Evolutionary conservation across 2,888 invertebrate species (phyloP).

Genomic region (Leptopilina drosophilae): DNA sequence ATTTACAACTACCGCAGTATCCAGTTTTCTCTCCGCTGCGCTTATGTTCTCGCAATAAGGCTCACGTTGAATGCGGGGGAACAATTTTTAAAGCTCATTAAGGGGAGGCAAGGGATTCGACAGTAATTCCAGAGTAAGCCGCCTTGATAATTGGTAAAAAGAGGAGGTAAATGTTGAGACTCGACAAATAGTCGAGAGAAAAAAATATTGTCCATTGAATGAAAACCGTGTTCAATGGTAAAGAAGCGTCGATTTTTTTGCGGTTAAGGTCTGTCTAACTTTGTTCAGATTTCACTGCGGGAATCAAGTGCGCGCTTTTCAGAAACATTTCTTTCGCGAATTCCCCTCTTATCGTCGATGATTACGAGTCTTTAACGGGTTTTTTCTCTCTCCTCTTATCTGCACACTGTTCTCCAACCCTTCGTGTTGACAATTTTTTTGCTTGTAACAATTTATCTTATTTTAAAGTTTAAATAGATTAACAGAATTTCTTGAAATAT

Average conservation of each 20-base stretch:
- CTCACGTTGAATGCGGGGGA: slow-evolving; percentile 13
- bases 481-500: too few species aligned
- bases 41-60: slow-evolving; percentile 11
- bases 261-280: slow-evolving; percentile 14
- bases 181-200: slow-evolving; percentile 28
- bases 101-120: slow-evolving; percentile 39
- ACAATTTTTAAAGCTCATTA: slow-evolving; percentile 55
- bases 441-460: not conserved
- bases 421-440: not conserved
- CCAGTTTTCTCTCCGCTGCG: not conserved
- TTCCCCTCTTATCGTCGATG: slow-evolving; percentile 64
- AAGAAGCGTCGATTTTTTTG: slow-evolving; percentile 46
- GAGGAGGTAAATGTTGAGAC: slow-evolving; percentile 42
- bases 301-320: slow-evolving; percentile 49
- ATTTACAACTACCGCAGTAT: slow-evolving; percentile 13
- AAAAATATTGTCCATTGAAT: slow-evolving; percentile 2
- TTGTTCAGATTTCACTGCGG: slow-evolving; percentile 44
- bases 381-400: slow-evolving; percentile 52
- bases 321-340: slow-evolving; percentile 60
- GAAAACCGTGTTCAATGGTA: not conserved
- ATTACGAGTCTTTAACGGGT: slow-evolving; percentile 69
- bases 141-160: slow-evolving; percentile 59
- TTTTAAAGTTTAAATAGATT: too few species aligned
- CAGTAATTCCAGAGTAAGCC: slow-evolving; percentile 55
- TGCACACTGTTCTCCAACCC: not conserved